These are phyloP conservation scores for Zootoca vivipara DNA, from an alignment of 2,113 vertebrate species.

Conservation along the genomic window DNA sequence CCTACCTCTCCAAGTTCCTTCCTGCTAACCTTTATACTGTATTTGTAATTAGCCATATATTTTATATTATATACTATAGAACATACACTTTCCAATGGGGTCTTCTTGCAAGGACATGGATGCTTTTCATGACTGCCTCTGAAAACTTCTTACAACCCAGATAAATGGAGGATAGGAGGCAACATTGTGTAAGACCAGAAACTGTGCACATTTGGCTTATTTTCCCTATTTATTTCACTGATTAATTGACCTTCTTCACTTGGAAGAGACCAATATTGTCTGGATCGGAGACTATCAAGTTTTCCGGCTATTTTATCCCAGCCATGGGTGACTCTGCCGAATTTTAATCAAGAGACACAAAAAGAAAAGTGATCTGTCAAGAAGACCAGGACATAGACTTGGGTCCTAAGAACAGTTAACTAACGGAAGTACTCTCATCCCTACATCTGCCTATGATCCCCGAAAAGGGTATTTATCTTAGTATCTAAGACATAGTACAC, in stretches of 20 bases:
- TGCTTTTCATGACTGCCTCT: background rate
- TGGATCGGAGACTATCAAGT: too few relatives aligned
- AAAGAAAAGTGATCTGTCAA: background rate
- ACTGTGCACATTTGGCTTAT: background rate
- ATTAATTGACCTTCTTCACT: conserved; percentile 46
- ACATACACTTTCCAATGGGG: too few relatives aligned
- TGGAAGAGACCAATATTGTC: background rate
- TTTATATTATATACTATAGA: too few relatives aligned
- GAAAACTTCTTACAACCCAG: background rate
- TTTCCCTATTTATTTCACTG: conserved; percentile 25
- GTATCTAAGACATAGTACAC: background rate
- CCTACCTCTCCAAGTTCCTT: background rate
- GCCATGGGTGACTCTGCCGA: background rate
- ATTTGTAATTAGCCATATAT: background rate
- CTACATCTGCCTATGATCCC: background rate
- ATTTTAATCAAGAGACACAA: background rate
- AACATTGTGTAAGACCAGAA: background rate
- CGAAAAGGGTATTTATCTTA: background rate
- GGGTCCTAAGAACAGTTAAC: background rate
- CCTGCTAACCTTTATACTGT: background rate
- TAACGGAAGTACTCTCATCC: background rate
- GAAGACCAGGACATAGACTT: background rate
- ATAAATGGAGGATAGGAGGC: background rate
- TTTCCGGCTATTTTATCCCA: background rate
- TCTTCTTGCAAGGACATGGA: background rate